Base-by-base conservation (phyloP, 2,113 vertebrate species). In the cattle (Bos taurus) region DNA sequence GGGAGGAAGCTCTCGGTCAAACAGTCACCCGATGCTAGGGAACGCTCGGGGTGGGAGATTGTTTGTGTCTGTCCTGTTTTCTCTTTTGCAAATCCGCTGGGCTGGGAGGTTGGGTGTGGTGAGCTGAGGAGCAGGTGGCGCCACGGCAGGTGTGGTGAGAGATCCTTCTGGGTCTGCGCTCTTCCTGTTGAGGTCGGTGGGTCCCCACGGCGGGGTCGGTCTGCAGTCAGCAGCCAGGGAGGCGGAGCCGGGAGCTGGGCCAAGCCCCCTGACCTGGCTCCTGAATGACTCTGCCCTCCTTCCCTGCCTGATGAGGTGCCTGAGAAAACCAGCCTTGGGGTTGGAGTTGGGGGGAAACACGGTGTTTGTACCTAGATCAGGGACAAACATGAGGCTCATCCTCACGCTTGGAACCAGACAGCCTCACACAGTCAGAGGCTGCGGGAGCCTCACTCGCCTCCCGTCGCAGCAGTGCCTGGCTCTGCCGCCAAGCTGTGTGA, bases 21-120 rank as follows among this genome's bases (percentile, higher is more conserved):
- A 57, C 21, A 57, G 96, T 95, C 82, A 28, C 71, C 85, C 0
- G 52, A 85, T 90, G 71, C 95, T 89, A 40, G 95, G 96, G 96
- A 77, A 33, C 0, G 0, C 86, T 14, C 0, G 2, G 87, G 90
- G 59, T 30, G 43, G 96, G 88, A 52, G 82, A n/a, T 17, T 43
- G 8, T 71, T 25, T 60, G 62, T 17, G 33, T n/a, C 33, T 5
- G 30, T 71, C 88, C 67, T 91, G 36, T 93, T 94, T 94, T 97
- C 78, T 82, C 54, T 36, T 85, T 97, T 98, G 97, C 97, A 98
- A 96, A 97, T 81, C 40, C 11, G 3, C 40, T 2, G 50, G 43
- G n/a, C 92, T 4, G 0, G 14, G 64, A 16, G 82, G 33, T 15
- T 59, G 91, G 94, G 96, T 54, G 97, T 46, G 59, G 50, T 14